These are phyloP conservation scores for Poeciliopsis paucimaculata DNA, from an alignment of 2,797 vertebrate species.

Conservation along the genomic window DNA sequence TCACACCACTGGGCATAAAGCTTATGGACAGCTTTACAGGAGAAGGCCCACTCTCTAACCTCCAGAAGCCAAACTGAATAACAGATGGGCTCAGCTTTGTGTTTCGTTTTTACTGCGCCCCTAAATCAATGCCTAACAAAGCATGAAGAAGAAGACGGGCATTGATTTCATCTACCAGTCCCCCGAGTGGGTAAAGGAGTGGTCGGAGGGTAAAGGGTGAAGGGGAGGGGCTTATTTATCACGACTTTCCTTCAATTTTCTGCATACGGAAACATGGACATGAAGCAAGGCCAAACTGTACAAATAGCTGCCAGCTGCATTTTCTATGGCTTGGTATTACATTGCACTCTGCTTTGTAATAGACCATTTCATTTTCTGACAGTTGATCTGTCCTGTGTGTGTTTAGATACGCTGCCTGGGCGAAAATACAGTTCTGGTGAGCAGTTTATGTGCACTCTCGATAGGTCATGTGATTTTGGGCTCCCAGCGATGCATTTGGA, in stretches of 20 bases:
- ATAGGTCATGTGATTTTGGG: background rate
- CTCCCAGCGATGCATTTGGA: conserved; percentile 26
- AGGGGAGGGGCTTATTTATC: conserved; percentile 60
- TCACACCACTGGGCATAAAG: conserved; percentile 68
- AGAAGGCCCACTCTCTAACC: conserved; percentile 73
- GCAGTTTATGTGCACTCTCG: background rate
- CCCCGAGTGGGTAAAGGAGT: conserved; percentile 69
- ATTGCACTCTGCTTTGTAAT: conserved; percentile 52
- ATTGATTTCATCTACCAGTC: conserved; percentile 77
- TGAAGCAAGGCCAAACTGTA: conserved; percentile 43
- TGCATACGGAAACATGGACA: conserved; percentile 38
- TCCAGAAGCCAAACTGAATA: conserved; percentile 75
- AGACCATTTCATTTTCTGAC: conserved; percentile 43
- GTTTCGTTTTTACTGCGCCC: conserved; percentile 78
- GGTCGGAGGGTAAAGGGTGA: conserved; percentile 69
- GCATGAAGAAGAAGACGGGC: conserved; percentile 55
- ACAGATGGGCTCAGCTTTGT: conserved; percentile 78
- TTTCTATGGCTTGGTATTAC: conserved; percentile 35
- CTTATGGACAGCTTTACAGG: conserved; percentile 76
- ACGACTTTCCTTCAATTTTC: conserved; percentile 70
- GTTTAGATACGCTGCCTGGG: conserved; percentile 28
- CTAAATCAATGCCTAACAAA: conserved; percentile 83
- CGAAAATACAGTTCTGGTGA: background rate
- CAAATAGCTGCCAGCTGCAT: conserved; percentile 36
- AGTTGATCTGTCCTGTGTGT: conserved; percentile 28